phyloP scores from a whole-genome alignment of 2,113 vertebrate genomes.

The Jacana jacana region DNA sequence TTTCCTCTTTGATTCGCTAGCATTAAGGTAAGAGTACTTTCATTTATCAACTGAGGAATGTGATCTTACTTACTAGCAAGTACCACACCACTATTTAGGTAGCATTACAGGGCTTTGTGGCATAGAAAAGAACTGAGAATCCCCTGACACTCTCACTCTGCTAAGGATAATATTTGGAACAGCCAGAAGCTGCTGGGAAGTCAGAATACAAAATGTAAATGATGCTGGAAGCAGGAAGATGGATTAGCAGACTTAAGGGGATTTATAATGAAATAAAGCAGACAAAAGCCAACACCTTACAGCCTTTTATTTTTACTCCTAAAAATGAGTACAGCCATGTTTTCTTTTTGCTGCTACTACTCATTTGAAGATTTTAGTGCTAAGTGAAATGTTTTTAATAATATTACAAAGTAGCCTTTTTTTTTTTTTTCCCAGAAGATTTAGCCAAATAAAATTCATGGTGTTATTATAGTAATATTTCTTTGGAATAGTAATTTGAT shows the following conservation, averaged over 20 bases:
- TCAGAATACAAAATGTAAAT: constrained; percentile 53
- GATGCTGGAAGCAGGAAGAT: constrained; percentile 26
- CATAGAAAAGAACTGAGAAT: background rate
- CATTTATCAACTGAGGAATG: background rate
- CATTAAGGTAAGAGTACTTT: background rate
- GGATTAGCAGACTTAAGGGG: constrained; percentile 54
- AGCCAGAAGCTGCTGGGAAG: constrained; percentile 53
- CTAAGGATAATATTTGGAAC: constrained; percentile 13
- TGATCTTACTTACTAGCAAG: background rate
- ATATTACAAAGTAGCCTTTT: background rate
- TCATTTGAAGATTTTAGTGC: background rate
- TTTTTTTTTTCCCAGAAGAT: background rate
- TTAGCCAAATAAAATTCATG: background rate
- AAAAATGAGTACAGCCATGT: background rate
- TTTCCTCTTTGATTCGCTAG: background rate
- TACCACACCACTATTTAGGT: background rate
- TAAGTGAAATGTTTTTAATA: background rate
- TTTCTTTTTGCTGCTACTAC: background rate
- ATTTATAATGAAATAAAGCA: constrained; percentile 64
- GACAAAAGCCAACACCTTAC: constrained; percentile 4
- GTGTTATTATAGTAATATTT: background rate
- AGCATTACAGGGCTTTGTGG: constrained; percentile 7
- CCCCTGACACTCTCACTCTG: background rate
- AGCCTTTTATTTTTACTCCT: background rate
- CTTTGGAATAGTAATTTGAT: background rate